phyloP scores from a whole-genome alignment of 1,140 invertebrate species.

The Drosophila bifasciata region DNA sequence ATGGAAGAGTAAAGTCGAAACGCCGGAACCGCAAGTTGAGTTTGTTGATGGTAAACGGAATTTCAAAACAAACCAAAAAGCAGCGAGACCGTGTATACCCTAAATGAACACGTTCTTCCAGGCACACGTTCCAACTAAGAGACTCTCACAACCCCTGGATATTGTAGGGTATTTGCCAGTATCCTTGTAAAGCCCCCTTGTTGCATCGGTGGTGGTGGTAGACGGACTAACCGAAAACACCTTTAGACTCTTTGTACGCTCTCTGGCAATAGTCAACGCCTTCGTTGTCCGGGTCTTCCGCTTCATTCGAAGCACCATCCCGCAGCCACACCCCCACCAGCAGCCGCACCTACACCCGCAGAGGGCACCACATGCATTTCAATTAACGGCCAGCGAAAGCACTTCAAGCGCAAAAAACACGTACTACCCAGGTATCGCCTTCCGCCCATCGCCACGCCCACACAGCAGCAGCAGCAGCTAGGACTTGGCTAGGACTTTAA shows the following conservation, averaged over 20 bases:
- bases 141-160: no score
- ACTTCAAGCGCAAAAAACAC: slow-evolving; percentile 74
- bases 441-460: slow-evolving; percentile 32
- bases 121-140: no score
- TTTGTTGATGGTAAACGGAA: slow-evolving; percentile 23
- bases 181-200: not conserved
- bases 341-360: slow-evolving; percentile 11
- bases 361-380: slow-evolving; percentile 70
- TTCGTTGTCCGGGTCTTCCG: slow-evolving; percentile 11
- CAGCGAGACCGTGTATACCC: not conserved
- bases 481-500: not conserved
- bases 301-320: slow-evolving; percentile 2
- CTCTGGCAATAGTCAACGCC: slow-evolving; percentile 46
- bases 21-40: slow-evolving; percentile 24
- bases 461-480: not conserved
- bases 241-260: slow-evolving; percentile 44
- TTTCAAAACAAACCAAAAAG: not conserved
- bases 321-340: slow-evolving; percentile 8
- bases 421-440: slow-evolving; percentile 34
- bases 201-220: not conserved
- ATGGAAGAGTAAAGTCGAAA: slow-evolving; percentile 34
- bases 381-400: slow-evolving; percentile 75
- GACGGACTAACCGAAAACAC: slow-evolving; percentile 48
- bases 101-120: no score
- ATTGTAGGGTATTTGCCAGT: slow-evolving; percentile 1